A percentile compares a stretch with the other conserved stretches of the same genome.
Conservation (phyloP, 2,888 invertebrate genomes). For the Neoitamus cyanurus region DNA sequence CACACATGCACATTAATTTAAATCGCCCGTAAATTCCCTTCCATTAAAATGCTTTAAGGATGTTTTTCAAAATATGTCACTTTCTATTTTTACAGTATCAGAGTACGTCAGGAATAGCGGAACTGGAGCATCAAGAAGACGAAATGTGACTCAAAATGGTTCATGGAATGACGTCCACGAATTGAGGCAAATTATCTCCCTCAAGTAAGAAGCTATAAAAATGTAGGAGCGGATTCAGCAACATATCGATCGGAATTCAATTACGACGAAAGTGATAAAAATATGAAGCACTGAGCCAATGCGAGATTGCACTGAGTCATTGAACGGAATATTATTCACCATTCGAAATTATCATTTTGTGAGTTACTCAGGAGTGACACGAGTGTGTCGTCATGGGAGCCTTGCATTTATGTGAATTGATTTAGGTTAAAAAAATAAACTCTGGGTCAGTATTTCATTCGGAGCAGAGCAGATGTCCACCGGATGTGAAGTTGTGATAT, state of each 20-base stretch:
- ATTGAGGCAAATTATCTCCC: slow-evolving; percentile 60
- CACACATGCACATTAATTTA: background rate
- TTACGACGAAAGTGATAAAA: background rate
- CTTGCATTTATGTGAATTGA: background rate
- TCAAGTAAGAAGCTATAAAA: slow-evolving; percentile 48
- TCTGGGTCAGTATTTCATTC: background rate
- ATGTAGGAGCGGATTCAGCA: background rate
- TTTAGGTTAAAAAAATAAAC: background rate
- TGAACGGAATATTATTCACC: background rate
- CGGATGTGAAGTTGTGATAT: background rate
- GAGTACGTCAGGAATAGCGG: slow-evolving; percentile 65
- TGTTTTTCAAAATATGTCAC: background rate
- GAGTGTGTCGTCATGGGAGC: background rate
- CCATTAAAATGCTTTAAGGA: background rate
- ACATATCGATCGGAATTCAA: slow-evolving; percentile 17
- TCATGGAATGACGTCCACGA: slow-evolving; percentile 68
- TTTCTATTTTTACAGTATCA: slow-evolving; percentile 61
- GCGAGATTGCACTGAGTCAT: background rate
- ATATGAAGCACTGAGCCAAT: background rate
- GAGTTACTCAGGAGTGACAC: background rate
- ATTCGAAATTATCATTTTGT: background rate
- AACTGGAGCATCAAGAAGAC: slow-evolving; percentile 62
- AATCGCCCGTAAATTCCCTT: background rate
- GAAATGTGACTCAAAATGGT: slow-evolving; percentile 62
- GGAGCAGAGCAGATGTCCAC: background rate